Conservation (phyloP, 2,113 vertebrate species). For the Melanostigma gelatinosum region DNA sequence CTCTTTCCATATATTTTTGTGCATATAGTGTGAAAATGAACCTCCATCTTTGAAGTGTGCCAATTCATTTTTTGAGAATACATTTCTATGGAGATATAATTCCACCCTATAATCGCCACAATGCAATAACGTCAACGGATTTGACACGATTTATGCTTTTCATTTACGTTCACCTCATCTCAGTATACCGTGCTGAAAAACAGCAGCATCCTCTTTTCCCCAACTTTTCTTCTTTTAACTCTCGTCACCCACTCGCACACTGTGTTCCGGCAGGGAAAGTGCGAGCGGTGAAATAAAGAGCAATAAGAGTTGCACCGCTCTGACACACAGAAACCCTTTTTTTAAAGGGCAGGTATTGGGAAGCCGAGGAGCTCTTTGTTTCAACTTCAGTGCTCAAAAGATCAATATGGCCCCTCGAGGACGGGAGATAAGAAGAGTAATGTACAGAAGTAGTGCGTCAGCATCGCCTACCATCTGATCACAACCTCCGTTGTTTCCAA, state of each 20-base stretch:
- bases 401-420: constrained; percentile 40
- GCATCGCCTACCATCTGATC: constrained; percentile 51
- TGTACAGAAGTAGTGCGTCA: constrained; percentile 44
- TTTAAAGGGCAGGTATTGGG: constrained; percentile 16
- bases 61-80: constrained; percentile 14
- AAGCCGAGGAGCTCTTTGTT: constrained; percentile 19
- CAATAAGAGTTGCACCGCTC: constrained; percentile 22
- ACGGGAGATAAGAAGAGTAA: constrained; percentile 44
- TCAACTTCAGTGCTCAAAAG: constrained; percentile 38
- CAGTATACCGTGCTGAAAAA: background rate
- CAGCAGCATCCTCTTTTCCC: constrained; percentile 1
- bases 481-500: constrained; percentile 40
- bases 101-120: background rate
- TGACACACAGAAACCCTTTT: constrained; percentile 16
- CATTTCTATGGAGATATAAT: constrained; percentile 2
- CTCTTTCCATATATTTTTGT: background rate
- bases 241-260: background rate
- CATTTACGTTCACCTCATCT: constrained; percentile 43
- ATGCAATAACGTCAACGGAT: constrained; percentile 18
- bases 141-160: constrained; percentile 50
- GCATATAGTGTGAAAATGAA: constrained; percentile 12
- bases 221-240: constrained; percentile 9
- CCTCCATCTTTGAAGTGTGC: constrained; percentile 2
- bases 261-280: background rate
- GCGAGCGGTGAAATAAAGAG: constrained; percentile 22